phyloP scores from a whole-genome alignment of 2,113 vertebrate genomes.

The Monopterus albus region DNA sequence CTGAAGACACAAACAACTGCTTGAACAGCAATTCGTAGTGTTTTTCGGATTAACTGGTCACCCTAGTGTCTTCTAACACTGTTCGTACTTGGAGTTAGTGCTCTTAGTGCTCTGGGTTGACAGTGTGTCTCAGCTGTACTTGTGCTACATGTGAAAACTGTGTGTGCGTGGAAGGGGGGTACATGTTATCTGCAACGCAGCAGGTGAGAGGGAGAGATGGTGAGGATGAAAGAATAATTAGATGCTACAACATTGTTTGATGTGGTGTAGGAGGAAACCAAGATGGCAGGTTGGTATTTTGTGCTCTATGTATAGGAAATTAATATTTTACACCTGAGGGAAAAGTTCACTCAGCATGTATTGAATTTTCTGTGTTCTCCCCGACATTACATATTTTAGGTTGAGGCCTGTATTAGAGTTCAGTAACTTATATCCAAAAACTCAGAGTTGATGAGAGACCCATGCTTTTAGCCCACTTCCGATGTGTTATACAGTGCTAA shows the following conservation, averaged over 20 bases:
- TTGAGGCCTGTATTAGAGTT: neutral
- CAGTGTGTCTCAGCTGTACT: slow-evolving; percentile 77
- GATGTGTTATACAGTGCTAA: slow-evolving; percentile 3
- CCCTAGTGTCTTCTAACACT: neutral
- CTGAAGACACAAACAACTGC: slow-evolving; percentile 29
- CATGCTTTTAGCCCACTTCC: neutral
- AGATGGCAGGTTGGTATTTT: slow-evolving; percentile 1
- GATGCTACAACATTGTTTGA: slow-evolving; percentile 39
- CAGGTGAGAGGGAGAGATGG: slow-evolving; percentile 15
- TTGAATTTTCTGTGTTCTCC: slow-evolving; percentile 7
- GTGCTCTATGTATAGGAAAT: neutral
- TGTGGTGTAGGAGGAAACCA: slow-evolving; percentile 54
- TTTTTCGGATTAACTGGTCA: too few species aligned
- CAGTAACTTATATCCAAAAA: slow-evolving; percentile 3
- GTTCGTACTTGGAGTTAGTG: neutral
- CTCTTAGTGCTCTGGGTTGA: slow-evolving; percentile 43
- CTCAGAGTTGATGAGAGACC: slow-evolving; percentile 18
- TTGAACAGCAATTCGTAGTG: too few species aligned
- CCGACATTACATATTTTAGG: slow-evolving; percentile 3
- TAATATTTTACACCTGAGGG: neutral
- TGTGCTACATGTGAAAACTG: slow-evolving; percentile 80
- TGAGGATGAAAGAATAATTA: slow-evolving; percentile 18
- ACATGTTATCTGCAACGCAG: slow-evolving; percentile 25
- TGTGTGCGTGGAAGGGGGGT: slow-evolving; percentile 64
- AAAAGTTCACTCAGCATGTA: neutral